Evolutionary conservation across 2,797 vertebrate species (phyloP).

Genomic region (Fratercula arctica): DNA sequence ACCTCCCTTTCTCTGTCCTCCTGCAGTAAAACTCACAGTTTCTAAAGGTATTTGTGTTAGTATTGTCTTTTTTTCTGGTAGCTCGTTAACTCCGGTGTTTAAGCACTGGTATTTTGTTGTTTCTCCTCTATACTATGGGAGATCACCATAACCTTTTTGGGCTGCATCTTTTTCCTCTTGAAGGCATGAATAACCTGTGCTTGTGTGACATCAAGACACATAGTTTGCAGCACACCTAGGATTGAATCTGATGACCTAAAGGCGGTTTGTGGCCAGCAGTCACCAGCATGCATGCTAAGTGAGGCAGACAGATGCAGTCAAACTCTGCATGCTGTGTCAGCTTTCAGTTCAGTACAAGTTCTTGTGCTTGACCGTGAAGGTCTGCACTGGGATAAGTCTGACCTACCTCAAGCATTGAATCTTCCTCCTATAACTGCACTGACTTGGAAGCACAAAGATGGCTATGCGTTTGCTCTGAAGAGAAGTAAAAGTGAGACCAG

Average conservation of each 20-base stretch:
- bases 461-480: background rate
- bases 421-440: background rate
- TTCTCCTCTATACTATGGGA: background rate
- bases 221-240: background rate
- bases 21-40: background rate
- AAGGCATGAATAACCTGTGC: background rate
- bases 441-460: background rate
- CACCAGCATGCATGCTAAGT: background rate
- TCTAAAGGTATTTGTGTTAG: background rate
- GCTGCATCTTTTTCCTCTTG: background rate
- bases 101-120: background rate
- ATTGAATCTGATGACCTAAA: background rate
- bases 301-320: background rate
- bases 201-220: background rate
- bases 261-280: background rate
- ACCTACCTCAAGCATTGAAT: background rate
- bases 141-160: background rate
- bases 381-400: background rate
- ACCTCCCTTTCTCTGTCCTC: background rate
- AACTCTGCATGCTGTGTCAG: accelerated
- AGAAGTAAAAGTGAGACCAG: background rate
- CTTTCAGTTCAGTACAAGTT: background rate
- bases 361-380: background rate
- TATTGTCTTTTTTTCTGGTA: background rate
- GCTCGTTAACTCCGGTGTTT: background rate